phyloP scores from a whole-genome alignment of 2,888 invertebrate genomes.

The Proisotoma minuta region DNA sequence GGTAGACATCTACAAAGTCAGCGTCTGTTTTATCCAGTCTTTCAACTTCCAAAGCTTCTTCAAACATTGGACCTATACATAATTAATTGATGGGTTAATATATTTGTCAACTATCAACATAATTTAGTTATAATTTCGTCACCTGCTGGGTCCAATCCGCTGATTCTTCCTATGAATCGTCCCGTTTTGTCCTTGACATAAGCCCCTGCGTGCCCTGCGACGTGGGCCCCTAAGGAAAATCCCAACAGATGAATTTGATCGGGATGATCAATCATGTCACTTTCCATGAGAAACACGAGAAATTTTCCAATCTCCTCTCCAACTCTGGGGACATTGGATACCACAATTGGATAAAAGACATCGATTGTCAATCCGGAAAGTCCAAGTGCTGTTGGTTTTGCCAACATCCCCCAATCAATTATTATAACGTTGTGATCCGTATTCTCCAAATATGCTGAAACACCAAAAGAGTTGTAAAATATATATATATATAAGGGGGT shows the following conservation, averaged over 20 bases:
- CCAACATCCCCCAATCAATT: conserved; percentile 56
- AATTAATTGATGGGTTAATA: background rate
- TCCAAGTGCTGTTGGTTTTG: conserved; percentile 1
- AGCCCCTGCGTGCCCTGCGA: conserved; percentile 24
- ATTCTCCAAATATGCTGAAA: conserved; percentile 56
- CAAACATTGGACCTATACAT: conserved; percentile 47
- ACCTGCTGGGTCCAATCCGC: conserved; percentile 4
- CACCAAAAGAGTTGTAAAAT: background rate
- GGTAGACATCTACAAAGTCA: conserved; percentile 49
- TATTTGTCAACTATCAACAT: background rate
- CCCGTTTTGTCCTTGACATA: conserved; percentile 10
- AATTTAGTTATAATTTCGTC: background rate
- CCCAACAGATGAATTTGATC: conserved; percentile 30
- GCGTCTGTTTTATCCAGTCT: conserved; percentile 49
- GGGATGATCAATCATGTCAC: conserved; percentile 19
- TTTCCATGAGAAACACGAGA: conserved; percentile 23
- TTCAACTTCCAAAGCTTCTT: conserved; percentile 39
- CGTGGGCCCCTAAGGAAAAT: conserved; percentile 33
- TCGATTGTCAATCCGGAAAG: conserved; percentile 13
- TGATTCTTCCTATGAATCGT: conserved; percentile 19
- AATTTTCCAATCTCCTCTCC: conserved; percentile 27
- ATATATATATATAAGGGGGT: background rate
- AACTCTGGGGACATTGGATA: conserved; percentile 33
- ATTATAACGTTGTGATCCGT: conserved; percentile 61
- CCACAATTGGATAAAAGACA: conserved; percentile 38